A percentile compares a stretch with the other conserved stretches of the same genome.
phyloP scores from a whole-genome alignment of 2,888 invertebrate species.

The Drosophila fungiperda region DNA sequence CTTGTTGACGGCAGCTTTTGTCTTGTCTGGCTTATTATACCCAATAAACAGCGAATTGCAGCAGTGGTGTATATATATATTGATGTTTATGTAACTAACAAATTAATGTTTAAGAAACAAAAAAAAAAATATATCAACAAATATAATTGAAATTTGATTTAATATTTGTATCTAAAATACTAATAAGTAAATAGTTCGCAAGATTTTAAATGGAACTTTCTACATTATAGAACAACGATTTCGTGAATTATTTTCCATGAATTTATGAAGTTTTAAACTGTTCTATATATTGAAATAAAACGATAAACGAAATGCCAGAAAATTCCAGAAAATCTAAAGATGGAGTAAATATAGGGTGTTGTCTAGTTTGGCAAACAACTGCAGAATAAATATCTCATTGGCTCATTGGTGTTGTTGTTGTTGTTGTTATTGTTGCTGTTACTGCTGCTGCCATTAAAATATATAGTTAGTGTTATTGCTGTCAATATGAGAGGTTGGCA shows the following conservation, averaged over 20 bases:
- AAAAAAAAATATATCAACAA: background rate
- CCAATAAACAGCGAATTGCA: background rate
- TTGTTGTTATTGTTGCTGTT: constrained; percentile 40
- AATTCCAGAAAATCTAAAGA: background rate
- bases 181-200: too few species aligned
- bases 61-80: constrained; percentile 6
- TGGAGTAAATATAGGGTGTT: constrained; percentile 7
- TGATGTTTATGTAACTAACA: background rate
- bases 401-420: constrained; percentile 29
- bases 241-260: background rate
- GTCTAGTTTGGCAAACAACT: background rate
- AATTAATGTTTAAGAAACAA: background rate
- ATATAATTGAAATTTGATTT: background rate
- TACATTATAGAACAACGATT: background rate
- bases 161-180: background rate
- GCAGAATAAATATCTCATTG: constrained; percentile 1
- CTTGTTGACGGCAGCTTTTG: constrained; percentile 76
- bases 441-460: constrained; percentile 71
- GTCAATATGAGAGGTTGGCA: constrained; percentile 54
- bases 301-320: background rate
- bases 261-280: background rate
- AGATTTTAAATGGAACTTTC: background rate
- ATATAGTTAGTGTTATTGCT: constrained; percentile 76
- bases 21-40: constrained; percentile 52
- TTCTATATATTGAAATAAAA: background rate